Evolutionary conservation across 1,140 invertebrate species (phyloP).

Genomic region (Sipha flava): DNA sequence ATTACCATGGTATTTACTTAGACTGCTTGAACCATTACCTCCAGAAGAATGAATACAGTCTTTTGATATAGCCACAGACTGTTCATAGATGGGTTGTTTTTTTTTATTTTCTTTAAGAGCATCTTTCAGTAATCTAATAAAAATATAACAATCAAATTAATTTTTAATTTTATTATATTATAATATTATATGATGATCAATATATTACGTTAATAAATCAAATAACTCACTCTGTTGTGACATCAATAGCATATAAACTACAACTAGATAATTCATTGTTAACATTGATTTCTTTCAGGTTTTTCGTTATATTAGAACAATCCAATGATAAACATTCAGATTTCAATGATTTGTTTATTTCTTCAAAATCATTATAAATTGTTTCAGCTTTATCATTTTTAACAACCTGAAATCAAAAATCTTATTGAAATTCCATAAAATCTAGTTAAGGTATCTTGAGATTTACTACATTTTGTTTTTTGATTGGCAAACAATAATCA

Average conservation of each 20-base stretch:
- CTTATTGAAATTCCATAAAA: too few species aligned
- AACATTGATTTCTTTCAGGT: background rate
- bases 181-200: too few species aligned
- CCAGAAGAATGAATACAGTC: background rate
- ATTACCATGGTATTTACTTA: background rate
- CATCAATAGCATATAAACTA: constrained; percentile 8
- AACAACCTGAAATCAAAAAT: too few species aligned
- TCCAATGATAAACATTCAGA: background rate
- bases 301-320: background rate
- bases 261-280: background rate
- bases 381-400: too few species aligned
- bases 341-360: background rate
- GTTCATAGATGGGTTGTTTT: background rate
- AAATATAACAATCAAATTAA: background rate
- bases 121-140: constrained; percentile 3
- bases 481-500: constrained; percentile 17
- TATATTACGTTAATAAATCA: background rate
- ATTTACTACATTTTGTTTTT: background rate
- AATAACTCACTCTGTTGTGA: constrained; percentile 10
- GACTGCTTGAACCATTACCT: background rate
- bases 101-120: constrained; percentile 10
- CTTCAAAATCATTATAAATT: background rate
- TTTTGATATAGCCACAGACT: background rate
- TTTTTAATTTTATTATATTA: too few species aligned
- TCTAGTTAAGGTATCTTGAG: too few species aligned